Conservation (phyloP, 2,797 vertebrate species). For the Siniperca obscura region DNA sequence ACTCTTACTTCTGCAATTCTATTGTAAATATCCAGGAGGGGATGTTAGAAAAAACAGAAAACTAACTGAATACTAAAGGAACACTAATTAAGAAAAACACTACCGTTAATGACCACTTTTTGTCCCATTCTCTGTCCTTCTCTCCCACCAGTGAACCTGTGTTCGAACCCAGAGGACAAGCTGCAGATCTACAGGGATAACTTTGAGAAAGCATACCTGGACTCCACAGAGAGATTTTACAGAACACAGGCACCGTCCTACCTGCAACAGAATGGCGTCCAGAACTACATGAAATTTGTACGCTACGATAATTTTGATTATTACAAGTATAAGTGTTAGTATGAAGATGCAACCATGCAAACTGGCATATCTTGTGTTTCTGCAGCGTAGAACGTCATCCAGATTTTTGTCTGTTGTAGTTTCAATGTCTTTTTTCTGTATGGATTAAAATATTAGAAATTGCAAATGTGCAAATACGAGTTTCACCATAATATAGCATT, state of each 20-base stretch:
- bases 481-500: no score
- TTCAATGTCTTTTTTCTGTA: no score
- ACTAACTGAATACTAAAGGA: background rate
- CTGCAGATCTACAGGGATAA: conserved; percentile 99
- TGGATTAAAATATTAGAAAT: background rate
- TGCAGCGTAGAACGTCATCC: background rate
- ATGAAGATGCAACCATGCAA: background rate
- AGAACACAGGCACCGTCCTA: conserved; percentile 98
- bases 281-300: conserved; percentile 99
- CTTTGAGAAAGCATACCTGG: conserved; percentile 98
- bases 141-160: conserved; percentile 91
- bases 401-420: background rate
- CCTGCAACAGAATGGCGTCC: conserved; percentile 97
- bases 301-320: background rate
- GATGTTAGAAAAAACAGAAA: no score
- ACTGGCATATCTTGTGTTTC: background rate
- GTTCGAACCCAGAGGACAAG: conserved; percentile 98
- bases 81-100: background rate
- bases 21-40: background rate
- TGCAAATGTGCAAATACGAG: background rate
- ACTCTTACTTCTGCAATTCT: background rate
- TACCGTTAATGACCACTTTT: background rate
- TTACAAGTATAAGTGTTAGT: background rate
- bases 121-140: background rate
- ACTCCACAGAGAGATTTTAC: conserved; percentile 99